phyloP scores from a whole-genome alignment of 2,888 invertebrate genomes.

The Trissolcus brochymenae region DNA sequence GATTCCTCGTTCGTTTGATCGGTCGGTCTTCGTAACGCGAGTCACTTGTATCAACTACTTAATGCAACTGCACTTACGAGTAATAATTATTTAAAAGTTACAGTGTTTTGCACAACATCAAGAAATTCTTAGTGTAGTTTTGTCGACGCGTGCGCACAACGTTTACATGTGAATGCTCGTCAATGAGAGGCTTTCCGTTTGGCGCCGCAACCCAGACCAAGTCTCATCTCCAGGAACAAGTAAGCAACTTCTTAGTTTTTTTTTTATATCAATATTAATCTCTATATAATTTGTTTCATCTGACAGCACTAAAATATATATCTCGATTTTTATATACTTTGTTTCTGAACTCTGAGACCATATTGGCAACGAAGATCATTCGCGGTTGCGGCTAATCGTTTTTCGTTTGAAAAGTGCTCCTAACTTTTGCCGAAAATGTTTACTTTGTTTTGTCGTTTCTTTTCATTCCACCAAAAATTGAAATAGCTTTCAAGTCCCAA shows the following conservation, averaged over 20 bases:
- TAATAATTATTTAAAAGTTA: slow-evolving; percentile 71
- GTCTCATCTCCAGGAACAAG: slow-evolving; percentile 1
- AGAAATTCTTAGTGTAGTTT: slow-evolving; percentile 67
- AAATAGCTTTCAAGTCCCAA: slow-evolving; percentile 26
- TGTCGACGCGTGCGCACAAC: slow-evolving; percentile 56
- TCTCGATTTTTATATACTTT: slow-evolving; percentile 3
- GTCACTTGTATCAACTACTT: slow-evolving; percentile 64
- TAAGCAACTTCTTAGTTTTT: slow-evolving; percentile 1
- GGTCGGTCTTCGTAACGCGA: slow-evolving; percentile 27
- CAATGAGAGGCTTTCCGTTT: slow-evolving; percentile 26
- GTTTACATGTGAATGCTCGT: slow-evolving; percentile 52
- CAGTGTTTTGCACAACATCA: slow-evolving; percentile 75
- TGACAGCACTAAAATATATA: slow-evolving; percentile 3
- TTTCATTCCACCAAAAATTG: slow-evolving; percentile 6
- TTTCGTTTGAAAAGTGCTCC: slow-evolving; percentile 28
- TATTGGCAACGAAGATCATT: neutral
- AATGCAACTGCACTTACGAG: slow-evolving; percentile 69
- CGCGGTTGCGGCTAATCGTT: slow-evolving; percentile 1
- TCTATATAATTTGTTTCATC: no score
- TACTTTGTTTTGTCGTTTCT: slow-evolving; percentile 1
- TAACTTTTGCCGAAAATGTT: slow-evolving; percentile 23
- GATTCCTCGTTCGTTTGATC: slow-evolving; percentile 23
- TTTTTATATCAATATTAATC: neutral
- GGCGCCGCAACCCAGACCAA: slow-evolving; percentile 11
- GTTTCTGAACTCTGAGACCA: neutral